Evolutionary conservation across 2,888 invertebrate species (phyloP).

Genomic region (Clostera curtula): DNA sequence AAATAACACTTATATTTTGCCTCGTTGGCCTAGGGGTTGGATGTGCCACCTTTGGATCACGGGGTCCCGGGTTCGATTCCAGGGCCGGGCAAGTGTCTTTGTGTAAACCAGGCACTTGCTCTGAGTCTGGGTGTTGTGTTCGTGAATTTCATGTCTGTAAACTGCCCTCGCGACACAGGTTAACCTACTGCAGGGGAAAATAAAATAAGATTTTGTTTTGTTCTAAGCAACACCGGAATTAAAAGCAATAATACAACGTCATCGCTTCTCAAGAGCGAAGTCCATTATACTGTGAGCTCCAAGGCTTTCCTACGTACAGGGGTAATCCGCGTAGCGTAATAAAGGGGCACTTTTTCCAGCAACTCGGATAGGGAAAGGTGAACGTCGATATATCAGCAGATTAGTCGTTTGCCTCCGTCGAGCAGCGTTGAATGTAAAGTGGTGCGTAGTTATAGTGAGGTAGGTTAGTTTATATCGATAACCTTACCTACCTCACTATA

Average conservation of each 20-base stretch:
- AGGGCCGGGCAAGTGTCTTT: too few relatives aligned
- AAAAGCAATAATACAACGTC: not conserved
- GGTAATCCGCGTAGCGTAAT: conserved; percentile 50
- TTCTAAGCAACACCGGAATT: not conserved
- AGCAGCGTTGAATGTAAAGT: conserved; percentile 60
- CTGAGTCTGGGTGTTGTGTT: too few relatives aligned
- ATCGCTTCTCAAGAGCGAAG: conserved; percentile 3
- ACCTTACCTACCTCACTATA: not conserved
- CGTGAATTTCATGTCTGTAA: too few relatives aligned
- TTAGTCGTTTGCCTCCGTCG: conserved; percentile 59
- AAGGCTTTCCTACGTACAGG: conserved; percentile 30
- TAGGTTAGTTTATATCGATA: conserved; percentile 12
- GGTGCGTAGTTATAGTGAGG: conserved; percentile 32
- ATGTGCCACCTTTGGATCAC: too few relatives aligned
- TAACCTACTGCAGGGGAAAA: not conserved
- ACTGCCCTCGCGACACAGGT: too few relatives aligned
- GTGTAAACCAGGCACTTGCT: too few relatives aligned
- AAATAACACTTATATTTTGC: too few relatives aligned
- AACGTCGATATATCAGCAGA: conserved; percentile 69
- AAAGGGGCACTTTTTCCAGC: conserved; percentile 61
- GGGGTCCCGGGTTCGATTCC: too few relatives aligned
- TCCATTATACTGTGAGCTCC: conserved; percentile 25
- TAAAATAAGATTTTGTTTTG: not conserved
- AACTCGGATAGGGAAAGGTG: conserved; percentile 66
- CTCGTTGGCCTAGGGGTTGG: too few relatives aligned